A percentile compares a stretch with the other conserved stretches of the same genome.
These are phyloP conservation scores for Halichoeres trimaculatus DNA, from an alignment of 2,113 vertebrate species.

Conservation along the genomic window DNA sequence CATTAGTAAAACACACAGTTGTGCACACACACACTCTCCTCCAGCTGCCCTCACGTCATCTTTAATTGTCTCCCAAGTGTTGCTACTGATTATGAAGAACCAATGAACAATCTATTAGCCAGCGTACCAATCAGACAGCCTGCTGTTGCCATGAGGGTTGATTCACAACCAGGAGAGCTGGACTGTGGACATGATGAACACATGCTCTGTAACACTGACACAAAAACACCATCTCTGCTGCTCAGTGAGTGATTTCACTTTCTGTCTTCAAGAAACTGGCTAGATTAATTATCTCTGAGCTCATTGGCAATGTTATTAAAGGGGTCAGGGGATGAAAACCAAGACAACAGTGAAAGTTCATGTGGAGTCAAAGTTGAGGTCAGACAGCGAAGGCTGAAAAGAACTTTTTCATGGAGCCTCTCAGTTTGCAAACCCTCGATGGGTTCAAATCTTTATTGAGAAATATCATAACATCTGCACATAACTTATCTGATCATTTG, in stretches of 20 bases:
- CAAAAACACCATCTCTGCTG: not conserved
- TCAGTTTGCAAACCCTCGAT: too few species aligned
- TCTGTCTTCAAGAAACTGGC: too few species aligned
- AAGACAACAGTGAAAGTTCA: too few species aligned
- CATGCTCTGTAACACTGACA: not conserved
- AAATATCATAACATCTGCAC: not conserved
- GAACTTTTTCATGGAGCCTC: too few species aligned
- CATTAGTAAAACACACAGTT: slow-evolving; percentile 40
- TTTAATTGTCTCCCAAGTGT: slow-evolving; percentile 65
- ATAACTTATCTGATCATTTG: not conserved
- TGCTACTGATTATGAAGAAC: slow-evolving; percentile 54
- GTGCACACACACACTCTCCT: slow-evolving; percentile 18
- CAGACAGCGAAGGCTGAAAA: too few species aligned
- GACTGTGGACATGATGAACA: not conserved
- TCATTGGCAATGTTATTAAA: too few species aligned
- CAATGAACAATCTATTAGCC: slow-evolving; percentile 52
- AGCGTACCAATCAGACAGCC: slow-evolving; percentile 43
- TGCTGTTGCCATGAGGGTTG: slow-evolving; percentile 30
- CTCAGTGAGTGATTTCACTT: not conserved
- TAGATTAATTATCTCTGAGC: too few species aligned
- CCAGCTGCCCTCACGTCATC: slow-evolving; percentile 34
- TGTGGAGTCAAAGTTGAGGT: too few species aligned
- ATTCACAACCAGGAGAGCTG: slow-evolving; percentile 15
- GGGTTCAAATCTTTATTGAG: too few species aligned
- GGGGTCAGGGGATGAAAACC: too few species aligned